Percentiles rank a stretch among this genome's conserved stretches.
phyloP scores from a whole-genome alignment of 2,888 invertebrate genomes.

The Dioctria rufipes region DNA sequence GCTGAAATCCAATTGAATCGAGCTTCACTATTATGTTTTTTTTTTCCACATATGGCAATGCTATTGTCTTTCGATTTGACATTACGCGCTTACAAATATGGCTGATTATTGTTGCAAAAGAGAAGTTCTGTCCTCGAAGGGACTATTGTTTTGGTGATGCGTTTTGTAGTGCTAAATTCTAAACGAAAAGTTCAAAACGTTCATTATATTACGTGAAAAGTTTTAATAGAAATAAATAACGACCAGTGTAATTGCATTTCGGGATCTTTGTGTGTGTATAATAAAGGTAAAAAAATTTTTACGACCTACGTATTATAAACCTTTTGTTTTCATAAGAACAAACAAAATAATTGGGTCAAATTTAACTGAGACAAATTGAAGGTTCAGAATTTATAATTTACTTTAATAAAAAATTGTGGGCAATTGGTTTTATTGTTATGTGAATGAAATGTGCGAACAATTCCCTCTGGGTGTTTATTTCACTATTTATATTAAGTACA shows the following conservation, averaged over 20 bases:
- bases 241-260: background rate
- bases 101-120: conserved; percentile 21
- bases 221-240: background rate
- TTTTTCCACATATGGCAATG: background rate
- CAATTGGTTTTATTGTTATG: too few species aligned
- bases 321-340: background rate
- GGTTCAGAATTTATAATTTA: background rate
- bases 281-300: conserved; percentile 8
- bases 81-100: conserved; percentile 26
- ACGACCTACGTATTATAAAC: background rate
- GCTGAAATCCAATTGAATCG: too few species aligned
- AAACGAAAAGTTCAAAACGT: conserved; percentile 31
- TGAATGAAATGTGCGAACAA: too few species aligned
- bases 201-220: background rate
- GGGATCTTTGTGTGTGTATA: conserved; percentile 4
- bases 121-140: background rate
- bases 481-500: too few species aligned
- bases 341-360: background rate
- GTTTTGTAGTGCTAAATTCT: conserved; percentile 12
- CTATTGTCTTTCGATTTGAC: background rate
- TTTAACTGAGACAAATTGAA: background rate
- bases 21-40: too few species aligned
- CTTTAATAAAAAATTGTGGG: too few species aligned
- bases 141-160: conserved; percentile 29
- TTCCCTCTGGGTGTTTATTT: too few species aligned